Conservation (phyloP, 2,888 invertebrate genomes). For the Tetheella fluctuosa region DNA sequence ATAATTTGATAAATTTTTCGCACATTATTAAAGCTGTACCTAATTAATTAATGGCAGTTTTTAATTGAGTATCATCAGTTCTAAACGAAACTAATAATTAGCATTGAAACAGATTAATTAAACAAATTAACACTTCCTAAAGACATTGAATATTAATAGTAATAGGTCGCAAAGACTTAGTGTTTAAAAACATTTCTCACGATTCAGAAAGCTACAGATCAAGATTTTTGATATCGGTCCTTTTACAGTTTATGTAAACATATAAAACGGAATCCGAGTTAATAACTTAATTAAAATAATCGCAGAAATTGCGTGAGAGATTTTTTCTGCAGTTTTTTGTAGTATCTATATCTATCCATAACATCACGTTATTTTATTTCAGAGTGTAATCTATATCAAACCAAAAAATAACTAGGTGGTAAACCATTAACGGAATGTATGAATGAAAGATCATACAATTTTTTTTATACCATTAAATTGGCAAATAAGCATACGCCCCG, state of each 20-base stretch:
- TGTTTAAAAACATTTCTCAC: background rate
- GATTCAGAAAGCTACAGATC: constrained; percentile 1
- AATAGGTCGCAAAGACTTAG: background rate
- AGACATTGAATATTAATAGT: constrained; percentile 5
- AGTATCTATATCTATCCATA: no score
- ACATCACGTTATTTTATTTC: no score
- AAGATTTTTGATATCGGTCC: background rate
- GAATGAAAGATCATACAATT: no score
- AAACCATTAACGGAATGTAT: background rate
- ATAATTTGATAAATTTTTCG: no score
- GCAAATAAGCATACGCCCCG: no score
- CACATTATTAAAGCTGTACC: background rate
- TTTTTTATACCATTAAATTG: no score
- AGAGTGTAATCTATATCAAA: no score
- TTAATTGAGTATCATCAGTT: background rate
- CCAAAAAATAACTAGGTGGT: no score
- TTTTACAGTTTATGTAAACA: background rate
- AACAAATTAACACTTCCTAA: constrained; percentile 9
- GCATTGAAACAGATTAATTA: background rate
- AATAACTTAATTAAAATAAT: no score
- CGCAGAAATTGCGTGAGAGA: no score
- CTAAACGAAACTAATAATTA: background rate
- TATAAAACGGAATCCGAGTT: background rate
- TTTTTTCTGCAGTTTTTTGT: no score
- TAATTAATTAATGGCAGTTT: background rate